These are phyloP conservation scores for Megaceryle alcyon DNA, from an alignment of 2,797 vertebrate species.

Conservation along the genomic window DNA sequence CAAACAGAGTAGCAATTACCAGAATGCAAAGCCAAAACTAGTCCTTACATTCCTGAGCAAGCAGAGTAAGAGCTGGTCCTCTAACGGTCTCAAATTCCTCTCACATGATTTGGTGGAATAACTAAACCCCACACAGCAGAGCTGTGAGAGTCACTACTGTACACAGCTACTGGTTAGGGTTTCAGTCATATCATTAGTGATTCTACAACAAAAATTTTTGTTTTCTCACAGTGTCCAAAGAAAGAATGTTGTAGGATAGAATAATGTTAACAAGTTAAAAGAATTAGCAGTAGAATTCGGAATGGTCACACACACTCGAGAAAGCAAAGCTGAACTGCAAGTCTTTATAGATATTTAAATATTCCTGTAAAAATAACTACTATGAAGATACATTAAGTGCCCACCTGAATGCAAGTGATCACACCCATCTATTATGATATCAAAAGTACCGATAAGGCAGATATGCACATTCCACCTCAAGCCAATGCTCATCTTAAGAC, in stretches of 20 bases:
- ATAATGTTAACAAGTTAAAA: background rate
- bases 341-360: background rate
- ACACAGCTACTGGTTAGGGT: background rate
- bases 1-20: background rate
- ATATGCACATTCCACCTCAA: background rate
- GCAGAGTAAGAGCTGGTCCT: background rate
- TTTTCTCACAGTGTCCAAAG: background rate
- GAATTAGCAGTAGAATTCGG: background rate
- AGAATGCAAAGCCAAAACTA: background rate
- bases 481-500: background rate
- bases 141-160: background rate
- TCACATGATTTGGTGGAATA: background rate
- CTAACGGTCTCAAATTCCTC: background rate
- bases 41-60: conserved; percentile 4
- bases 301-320: background rate
- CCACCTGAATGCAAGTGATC: background rate
- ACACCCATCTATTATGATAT: background rate
- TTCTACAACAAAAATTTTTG: background rate
- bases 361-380: background rate
- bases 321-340: background rate
- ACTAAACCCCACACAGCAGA: background rate
- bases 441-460: background rate
- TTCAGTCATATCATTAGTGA: background rate
- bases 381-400: background rate
- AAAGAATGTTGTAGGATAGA: background rate